Conservation (phyloP, 1,140 invertebrate species). For the Aphaenogaster floridana region DNA sequence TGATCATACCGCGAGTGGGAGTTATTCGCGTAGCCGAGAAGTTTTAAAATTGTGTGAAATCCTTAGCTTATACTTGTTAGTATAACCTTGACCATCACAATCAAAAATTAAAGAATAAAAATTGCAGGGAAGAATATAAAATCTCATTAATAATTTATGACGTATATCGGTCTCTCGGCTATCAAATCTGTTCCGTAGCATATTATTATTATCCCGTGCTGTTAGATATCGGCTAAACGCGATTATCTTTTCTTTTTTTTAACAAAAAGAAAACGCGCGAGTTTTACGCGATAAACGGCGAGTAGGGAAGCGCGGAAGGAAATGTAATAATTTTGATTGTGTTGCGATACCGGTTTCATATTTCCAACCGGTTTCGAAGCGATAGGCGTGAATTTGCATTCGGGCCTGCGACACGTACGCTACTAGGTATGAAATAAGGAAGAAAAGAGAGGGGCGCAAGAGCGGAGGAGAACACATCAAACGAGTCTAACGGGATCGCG, state of each 20-base stretch:
- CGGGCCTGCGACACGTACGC: conserved; percentile 1
- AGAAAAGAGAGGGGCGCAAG: neutral
- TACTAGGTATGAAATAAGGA: conserved; percentile 29
- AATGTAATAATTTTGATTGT: conserved; percentile 54
- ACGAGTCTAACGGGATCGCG: conserved; percentile 57
- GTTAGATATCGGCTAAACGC: conserved; percentile 9
- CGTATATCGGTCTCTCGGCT: neutral
- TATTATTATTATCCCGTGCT: conserved; percentile 17
- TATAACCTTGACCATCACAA: neutral
- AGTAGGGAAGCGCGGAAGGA: conserved; percentile 20
- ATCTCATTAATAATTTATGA: conserved; percentile 48
- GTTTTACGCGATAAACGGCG: neutral
- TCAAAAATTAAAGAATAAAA: conserved; percentile 18
- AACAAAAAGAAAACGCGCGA: conserved; percentile 1
- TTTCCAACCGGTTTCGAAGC: conserved; percentile 49
- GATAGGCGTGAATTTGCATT: conserved; percentile 56
- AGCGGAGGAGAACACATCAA: neutral
- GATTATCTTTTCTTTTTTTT: neutral
- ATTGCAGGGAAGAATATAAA: conserved; percentile 8
- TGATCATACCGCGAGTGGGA: conserved; percentile 1
- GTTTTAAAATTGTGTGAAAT: conserved; percentile 17
- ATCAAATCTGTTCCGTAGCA: conserved; percentile 8
- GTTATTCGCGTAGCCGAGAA: neutral
- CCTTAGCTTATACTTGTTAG: neutral
- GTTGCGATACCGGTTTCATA: conserved; percentile 53